Evolutionary conservation across 2,113 vertebrate genomes (phyloP).

Genomic region (Heterocephalus glaber): DNA sequence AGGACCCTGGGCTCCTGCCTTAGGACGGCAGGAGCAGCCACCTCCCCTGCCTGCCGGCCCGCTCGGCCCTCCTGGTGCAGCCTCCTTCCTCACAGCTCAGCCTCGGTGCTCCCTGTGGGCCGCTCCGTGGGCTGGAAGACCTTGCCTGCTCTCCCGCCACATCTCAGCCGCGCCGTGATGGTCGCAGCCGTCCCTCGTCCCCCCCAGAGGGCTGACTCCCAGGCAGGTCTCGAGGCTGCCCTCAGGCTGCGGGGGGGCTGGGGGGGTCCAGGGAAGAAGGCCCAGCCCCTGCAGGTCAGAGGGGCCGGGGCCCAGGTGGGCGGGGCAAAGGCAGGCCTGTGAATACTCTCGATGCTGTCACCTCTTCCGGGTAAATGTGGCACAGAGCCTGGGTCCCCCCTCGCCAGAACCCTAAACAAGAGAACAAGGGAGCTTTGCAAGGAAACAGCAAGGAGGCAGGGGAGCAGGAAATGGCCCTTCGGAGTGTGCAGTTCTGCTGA

Average conservation of each 20-base stretch:
- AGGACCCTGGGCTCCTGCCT: neutral
- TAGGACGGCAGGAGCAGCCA: neutral
- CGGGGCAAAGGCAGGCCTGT: too few relatives aligned
- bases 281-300: neutral
- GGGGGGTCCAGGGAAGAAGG: too few relatives aligned
- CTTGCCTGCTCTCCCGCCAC: too few relatives aligned
- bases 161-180: neutral
- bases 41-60: neutral
- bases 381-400: too few relatives aligned
- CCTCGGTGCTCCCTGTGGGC: neutral
- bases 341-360: fast-evolving
- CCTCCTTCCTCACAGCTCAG: too few relatives aligned
- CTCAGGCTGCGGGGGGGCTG: neutral
- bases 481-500: too few relatives aligned
- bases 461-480: too few relatives aligned
- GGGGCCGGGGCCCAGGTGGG: neutral
- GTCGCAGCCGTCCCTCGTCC: neutral
- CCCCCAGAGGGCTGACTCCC: neutral
- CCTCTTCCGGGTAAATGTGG: neutral
- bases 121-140: too few relatives aligned
- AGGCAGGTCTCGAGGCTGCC: too few relatives aligned
- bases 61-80: neutral
- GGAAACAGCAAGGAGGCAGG: too few relatives aligned
- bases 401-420: neutral
- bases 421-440: too few relatives aligned